Base-by-base conservation (phyloP, 2,113 vertebrate species). In the Rallus limicola region DNA sequence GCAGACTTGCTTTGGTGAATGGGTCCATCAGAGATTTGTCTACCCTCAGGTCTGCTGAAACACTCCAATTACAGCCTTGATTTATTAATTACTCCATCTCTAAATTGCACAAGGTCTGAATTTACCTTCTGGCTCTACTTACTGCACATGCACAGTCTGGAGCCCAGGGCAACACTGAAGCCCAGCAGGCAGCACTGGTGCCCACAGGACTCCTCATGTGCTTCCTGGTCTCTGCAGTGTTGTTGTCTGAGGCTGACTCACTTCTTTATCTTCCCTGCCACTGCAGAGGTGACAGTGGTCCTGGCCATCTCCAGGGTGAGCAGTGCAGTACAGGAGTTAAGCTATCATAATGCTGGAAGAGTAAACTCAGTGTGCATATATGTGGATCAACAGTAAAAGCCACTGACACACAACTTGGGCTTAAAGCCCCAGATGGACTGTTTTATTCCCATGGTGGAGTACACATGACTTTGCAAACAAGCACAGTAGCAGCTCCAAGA, bases 161-260 rank as follows among this genome's bases (percentile, higher is more conserved):
- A 84, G 36, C 19, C 25, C 31, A 33, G 60, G 52, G 23, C 40
- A 62, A 23, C 38, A 28, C 8, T 36, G 26, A 31, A 88, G 36
- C 42, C 50, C 50, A 18, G 16, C 15, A 71, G 59, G 34, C 31
- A 60, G 44, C 20, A 20, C 20, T 28, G 34, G 19, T 65, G 34
- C 44, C 59, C 40, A 25, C 15, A 34, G 16, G 58, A 31, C 23
- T 65, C 0, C 19, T 60, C 0, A 0, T 23, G 34, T 63, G 9
- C 33, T 63, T 85, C 14, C 25, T 28, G 28, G 18, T 8, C 38
- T 67, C 38, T 60, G 76, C 58, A 26, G 9, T 20, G 8, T 11
- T 21, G 26, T 36, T 60, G 33, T 40, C 44, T 76, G 58, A 79
- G 29, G 21, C 6, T 23, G 34, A 38, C 63, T 19, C 31, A 19